Conservation (phyloP, 2,888 invertebrate species). For the Drosophila paramelanica region DNA sequence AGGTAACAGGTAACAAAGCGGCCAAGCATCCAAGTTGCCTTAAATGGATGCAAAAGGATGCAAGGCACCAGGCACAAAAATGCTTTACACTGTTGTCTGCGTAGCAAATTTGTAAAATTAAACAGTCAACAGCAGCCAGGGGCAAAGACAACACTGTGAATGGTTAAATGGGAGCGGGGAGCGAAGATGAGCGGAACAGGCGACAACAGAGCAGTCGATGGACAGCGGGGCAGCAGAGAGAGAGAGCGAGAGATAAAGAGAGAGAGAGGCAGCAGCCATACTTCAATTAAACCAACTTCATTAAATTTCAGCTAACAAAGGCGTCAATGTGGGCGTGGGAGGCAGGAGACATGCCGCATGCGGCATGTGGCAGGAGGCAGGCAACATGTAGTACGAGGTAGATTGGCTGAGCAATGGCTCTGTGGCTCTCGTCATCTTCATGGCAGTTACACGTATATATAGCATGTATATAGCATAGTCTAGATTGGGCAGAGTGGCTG, state of each 20-base stretch:
- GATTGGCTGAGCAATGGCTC: slow-evolving; percentile 44
- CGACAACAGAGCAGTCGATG: no score
- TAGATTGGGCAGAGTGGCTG: slow-evolving; percentile 70
- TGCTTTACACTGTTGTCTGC: slow-evolving; percentile 69
- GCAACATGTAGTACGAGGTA: slow-evolving; percentile 3
- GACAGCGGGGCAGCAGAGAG: background rate
- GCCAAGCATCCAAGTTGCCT: slow-evolving; percentile 57
- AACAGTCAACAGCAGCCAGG: slow-evolving; percentile 71
- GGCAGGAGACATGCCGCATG: slow-evolving; percentile 8
- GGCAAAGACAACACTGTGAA: slow-evolving; percentile 41
- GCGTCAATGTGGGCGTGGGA: slow-evolving; percentile 63
- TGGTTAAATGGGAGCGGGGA: slow-evolving; percentile 11
- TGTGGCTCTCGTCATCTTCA: slow-evolving; percentile 62
- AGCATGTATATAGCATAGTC: slow-evolving; percentile 40
- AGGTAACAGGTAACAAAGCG: slow-evolving; percentile 22
- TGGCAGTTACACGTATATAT: slow-evolving; percentile 59
- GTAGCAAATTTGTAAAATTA: slow-evolving; percentile 81
- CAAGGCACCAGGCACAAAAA: slow-evolving; percentile 55
- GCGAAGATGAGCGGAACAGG: background rate
- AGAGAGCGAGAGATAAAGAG: background rate
- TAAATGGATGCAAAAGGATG: slow-evolving; percentile 71
- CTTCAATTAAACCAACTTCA: slow-evolving; percentile 81
- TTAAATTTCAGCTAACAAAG: slow-evolving; percentile 81
- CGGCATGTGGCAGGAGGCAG: slow-evolving; percentile 5
- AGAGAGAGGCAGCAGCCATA: slow-evolving; percentile 60